These are phyloP conservation scores for Brachionus angularis DNA, from an alignment of 1,140 invertebrate genomes.

Conservation along the genomic window DNA sequence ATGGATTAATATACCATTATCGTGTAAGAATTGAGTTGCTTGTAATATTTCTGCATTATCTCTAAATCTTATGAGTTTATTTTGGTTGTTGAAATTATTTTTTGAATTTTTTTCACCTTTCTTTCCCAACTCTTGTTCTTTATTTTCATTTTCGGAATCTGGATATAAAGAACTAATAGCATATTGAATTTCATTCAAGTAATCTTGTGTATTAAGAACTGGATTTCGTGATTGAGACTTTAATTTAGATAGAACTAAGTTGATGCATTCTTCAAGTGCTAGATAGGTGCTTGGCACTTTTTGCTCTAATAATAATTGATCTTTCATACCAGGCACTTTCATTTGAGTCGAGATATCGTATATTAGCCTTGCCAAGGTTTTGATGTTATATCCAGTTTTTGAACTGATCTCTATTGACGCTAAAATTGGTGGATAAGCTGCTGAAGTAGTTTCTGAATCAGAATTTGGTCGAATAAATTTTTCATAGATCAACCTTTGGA, in stretches of 20 bases:
- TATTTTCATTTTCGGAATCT: too few relatives aligned
- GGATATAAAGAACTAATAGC: slow-evolving; percentile 49
- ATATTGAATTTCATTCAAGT: neutral
- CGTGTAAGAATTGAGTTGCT: slow-evolving; percentile 90
- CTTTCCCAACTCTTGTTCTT: slow-evolving; percentile 52
- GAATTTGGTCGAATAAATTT: slow-evolving; percentile 75
- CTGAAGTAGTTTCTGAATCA: slow-evolving; percentile 69
- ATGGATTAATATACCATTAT: slow-evolving; percentile 94
- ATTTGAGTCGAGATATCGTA: slow-evolving; percentile 65
- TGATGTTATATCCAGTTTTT: slow-evolving; percentile 84
- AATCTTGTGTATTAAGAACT: slow-evolving; percentile 12
- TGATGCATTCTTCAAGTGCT: slow-evolving; percentile 72
- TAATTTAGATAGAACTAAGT: slow-evolving; percentile 69
- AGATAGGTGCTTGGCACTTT: slow-evolving; percentile 91
- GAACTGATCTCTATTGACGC: slow-evolving; percentile 84
- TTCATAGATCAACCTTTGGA: slow-evolving; percentile 70
- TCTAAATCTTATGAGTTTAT: slow-evolving; percentile 67
- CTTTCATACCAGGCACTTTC: slow-evolving; percentile 29
- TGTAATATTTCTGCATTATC: slow-evolving; percentile 86
- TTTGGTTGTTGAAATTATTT: too few relatives aligned
- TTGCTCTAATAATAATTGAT: slow-evolving; percentile 77
- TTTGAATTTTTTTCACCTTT: slow-evolving; percentile 44
- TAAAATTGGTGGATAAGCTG: slow-evolving; percentile 70
- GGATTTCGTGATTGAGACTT: slow-evolving; percentile 64
- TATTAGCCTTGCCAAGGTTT: slow-evolving; percentile 81